These are phyloP conservation scores for Steatocranus sp. DNA, from an alignment of 2,797 vertebrate species.

Conservation along the genomic window DNA sequence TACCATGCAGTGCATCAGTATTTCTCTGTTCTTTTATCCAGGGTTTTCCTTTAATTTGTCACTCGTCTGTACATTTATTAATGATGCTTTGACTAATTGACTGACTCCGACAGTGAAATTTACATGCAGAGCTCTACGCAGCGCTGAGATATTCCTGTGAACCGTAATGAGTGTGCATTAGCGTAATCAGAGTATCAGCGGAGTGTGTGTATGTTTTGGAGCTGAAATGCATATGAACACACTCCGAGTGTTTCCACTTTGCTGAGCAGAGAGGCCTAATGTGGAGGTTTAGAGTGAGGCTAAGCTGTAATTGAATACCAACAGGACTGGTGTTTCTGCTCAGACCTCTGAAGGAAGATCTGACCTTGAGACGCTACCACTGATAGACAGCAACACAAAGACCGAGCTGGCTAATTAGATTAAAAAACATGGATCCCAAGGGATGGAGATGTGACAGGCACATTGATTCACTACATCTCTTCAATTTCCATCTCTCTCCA, in stretches of 20 bases:
- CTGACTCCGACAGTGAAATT: slow-evolving; percentile 22
- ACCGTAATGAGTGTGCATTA: slow-evolving; percentile 19
- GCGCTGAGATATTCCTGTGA: slow-evolving; percentile 17
- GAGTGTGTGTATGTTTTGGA: background rate
- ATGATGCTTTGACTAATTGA: slow-evolving; percentile 31
- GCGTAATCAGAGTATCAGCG: slow-evolving; percentile 4
- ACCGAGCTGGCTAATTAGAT: slow-evolving; percentile 74
- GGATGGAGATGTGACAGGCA: slow-evolving; percentile 76
- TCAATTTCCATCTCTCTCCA: slow-evolving; percentile 44
- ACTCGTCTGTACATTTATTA: background rate
- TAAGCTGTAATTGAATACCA: slow-evolving; percentile 67
- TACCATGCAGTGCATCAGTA: background rate
- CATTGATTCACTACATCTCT: slow-evolving; percentile 72
- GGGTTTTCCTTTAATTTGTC: background rate
- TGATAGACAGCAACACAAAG: slow-evolving; percentile 77
- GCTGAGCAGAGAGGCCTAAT: slow-evolving; percentile 29
- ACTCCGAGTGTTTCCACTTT: background rate
- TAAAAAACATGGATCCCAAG: slow-evolving; percentile 75
- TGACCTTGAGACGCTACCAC: slow-evolving; percentile 69
- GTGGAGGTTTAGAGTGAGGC: slow-evolving; percentile 42
- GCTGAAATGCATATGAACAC: slow-evolving; percentile 3
- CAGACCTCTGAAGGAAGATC: slow-evolving; percentile 68
- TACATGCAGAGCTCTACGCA: background rate
- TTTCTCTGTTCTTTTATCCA: accelerated
- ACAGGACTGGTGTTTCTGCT: slow-evolving; percentile 55